Conservation (phyloP, 2,797 vertebrate genomes). For the Pachyuromys duprasi region DNA sequence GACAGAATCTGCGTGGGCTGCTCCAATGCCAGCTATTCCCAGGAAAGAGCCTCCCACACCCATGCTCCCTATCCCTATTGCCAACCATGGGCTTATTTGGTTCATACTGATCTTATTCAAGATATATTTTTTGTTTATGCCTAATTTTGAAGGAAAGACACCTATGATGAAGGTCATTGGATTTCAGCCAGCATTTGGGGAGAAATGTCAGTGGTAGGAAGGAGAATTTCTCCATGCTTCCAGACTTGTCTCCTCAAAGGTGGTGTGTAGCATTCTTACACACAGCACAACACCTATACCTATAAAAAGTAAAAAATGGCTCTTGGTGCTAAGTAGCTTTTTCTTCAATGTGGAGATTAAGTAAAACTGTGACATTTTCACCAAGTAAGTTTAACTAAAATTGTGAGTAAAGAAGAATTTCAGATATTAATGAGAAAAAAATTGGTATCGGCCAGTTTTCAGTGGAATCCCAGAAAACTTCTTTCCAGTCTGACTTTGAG, state of each 20-base stretch:
- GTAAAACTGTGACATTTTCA: neutral
- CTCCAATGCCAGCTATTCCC: too few species aligned
- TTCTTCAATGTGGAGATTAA: neutral
- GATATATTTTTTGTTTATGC: neutral
- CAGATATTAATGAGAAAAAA: neutral
- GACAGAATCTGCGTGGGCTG: too few species aligned
- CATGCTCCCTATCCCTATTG: neutral
- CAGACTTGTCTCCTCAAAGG: neutral
- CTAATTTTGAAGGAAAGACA: neutral
- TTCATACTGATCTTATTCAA: neutral
- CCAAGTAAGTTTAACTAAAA: neutral
- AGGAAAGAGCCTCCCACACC: neutral
- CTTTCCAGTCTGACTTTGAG: neutral
- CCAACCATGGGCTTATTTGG: neutral
- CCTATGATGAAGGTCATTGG: neutral
- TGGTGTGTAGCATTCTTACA: neutral
- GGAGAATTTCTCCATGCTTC: neutral
- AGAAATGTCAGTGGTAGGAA: neutral
- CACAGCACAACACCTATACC: neutral
- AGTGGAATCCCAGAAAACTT: neutral
- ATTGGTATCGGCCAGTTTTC: neutral
- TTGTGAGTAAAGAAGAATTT: neutral
- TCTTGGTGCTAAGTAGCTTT: neutral
- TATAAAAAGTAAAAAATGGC: neutral
- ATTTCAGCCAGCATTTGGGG: neutral